Base-by-base conservation (phyloP, 2,888 invertebrate species). In the Unio pictorum region DNA sequence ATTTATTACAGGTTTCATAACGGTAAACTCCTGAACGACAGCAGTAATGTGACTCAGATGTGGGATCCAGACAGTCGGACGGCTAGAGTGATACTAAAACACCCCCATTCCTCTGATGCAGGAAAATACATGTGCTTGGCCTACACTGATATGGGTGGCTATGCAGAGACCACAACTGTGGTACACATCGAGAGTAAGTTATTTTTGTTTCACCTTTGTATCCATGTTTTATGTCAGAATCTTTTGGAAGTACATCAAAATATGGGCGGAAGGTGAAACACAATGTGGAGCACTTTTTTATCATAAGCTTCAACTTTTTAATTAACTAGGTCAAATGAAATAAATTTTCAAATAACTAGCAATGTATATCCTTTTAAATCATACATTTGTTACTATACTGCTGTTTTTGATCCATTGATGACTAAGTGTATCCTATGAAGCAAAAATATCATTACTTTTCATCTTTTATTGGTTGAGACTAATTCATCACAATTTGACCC, bases 41-140 rank as follows among this genome's bases (percentile, higher is more conserved):
- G 64, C 26, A 72, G 68, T 11, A 67, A 72, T 18, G 63, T 78
- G n/a, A 55, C 34, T 3, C 30, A 61, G 18, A 15, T 64, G 15
- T 76, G 72, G 74, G 78, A 81, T 59, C 64, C 71, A 8, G 74
- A 73, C 56, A 76, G 74, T 5, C 58, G 72, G 34, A 68, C 69
- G 34, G 78, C 81, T 15, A 61, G 69, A 17, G 66, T 81, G 54
- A 56, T 73, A 0, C 60, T 81, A 15, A 71, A 74, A 23, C 71
- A 72, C 17, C 67, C 71, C 5, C 66, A 68, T 3, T n/a, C 69
- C 1, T 61, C 28, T 1, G 78, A 79, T 67, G 67, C 78, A n/a
- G 81, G 81, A 28, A 76, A 73, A 18, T 81, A 81, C 66, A 69
- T 76, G 54, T 81, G 81, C 64, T 68, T 78, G 7, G 74, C 78